A percentile compares a stretch with the other conserved stretches of the same genome.
Evolutionary conservation across 2,113 vertebrate genomes (phyloP).

Genomic region (Vulpes vulpes): DNA sequence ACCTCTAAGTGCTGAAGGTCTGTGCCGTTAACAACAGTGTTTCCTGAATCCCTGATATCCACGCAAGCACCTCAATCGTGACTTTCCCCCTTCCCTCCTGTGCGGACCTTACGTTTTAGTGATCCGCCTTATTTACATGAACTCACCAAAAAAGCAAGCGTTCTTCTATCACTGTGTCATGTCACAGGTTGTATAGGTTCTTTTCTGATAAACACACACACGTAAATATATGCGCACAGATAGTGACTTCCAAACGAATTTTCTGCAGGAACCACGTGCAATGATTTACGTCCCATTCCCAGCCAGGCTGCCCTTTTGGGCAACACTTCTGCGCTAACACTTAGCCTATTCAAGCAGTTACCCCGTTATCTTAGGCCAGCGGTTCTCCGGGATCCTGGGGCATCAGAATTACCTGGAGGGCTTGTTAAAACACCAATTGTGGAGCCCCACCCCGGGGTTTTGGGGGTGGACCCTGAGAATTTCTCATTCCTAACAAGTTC

Average conservation of each 20-base stretch:
- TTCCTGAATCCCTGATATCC: neutral
- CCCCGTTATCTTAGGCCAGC: rapidly evolving
- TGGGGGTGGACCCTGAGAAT: neutral
- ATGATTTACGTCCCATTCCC: neutral
- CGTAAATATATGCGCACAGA: neutral
- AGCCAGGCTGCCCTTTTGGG: neutral
- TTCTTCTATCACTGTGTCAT: neutral
- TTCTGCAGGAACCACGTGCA: neutral
- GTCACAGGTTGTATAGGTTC: too few species aligned
- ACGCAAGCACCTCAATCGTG: rapidly evolving
- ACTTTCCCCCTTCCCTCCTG: neutral
- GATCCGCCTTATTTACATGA: neutral
- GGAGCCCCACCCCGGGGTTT: neutral
- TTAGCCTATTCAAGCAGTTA: neutral
- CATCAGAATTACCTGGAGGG: neutral
- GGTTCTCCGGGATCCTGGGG: neutral
- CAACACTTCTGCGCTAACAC: neutral
- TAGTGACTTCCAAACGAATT: neutral
- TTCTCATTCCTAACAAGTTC: neutral
- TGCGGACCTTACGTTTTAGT: neutral
- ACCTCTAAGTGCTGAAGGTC: neutral
- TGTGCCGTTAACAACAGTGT: neutral
- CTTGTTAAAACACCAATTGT: neutral
- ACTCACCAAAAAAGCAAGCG: neutral
- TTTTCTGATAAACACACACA: neutral